These are phyloP conservation scores for Heliopora coerulea DNA, from an alignment of 92 coral and sea anemone genomes.

Conservation along the genomic window DNA sequence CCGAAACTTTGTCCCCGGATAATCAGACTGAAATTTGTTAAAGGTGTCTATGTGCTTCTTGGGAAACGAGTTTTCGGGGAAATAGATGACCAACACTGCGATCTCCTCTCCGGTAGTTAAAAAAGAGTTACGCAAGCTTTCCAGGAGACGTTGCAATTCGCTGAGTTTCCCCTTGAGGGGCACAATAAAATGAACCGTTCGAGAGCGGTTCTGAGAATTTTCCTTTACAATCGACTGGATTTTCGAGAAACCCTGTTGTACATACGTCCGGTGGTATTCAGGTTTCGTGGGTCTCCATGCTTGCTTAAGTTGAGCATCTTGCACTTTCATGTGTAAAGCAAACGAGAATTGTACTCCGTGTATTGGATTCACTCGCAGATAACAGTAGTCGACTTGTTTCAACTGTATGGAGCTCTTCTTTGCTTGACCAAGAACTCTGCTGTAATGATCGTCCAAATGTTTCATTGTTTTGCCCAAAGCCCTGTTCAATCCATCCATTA, in stretches of 20 bases:
- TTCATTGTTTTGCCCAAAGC: not conserved
- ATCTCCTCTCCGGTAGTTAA: slow-evolving; percentile 65
- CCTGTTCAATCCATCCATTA: not conserved
- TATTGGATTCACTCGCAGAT: slow-evolving; percentile 81
- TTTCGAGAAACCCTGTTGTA: slow-evolving; percentile 83
- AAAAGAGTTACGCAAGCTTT: slow-evolving; percentile 69
- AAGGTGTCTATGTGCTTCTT: slow-evolving; percentile 62
- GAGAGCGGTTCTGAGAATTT: slow-evolving; percentile 37
- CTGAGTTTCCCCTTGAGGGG: slow-evolving; percentile 75
- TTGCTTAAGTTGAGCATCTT: slow-evolving; percentile 68
- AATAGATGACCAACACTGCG: slow-evolving; percentile 79
- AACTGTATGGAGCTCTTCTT: slow-evolving; percentile 52
- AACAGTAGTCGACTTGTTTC: slow-evolving; percentile 80
- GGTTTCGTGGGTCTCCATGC: slow-evolving; percentile 70
- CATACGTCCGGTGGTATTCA: slow-evolving; percentile 74
- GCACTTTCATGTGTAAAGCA: slow-evolving; percentile 85
- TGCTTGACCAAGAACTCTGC: too few relatives aligned
- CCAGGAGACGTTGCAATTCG: slow-evolving; percentile 74
- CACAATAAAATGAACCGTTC: slow-evolving; percentile 76
- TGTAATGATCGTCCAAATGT: too few relatives aligned
- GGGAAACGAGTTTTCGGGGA: slow-evolving; percentile 65
- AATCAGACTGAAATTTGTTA: slow-evolving; percentile 56
- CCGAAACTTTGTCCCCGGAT: slow-evolving; percentile 70
- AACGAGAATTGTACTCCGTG: slow-evolving; percentile 81
- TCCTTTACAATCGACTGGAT: slow-evolving; percentile 70